phyloP scores from a whole-genome alignment of 2,888 invertebrate species.

The Vanessa cardui region DNA sequence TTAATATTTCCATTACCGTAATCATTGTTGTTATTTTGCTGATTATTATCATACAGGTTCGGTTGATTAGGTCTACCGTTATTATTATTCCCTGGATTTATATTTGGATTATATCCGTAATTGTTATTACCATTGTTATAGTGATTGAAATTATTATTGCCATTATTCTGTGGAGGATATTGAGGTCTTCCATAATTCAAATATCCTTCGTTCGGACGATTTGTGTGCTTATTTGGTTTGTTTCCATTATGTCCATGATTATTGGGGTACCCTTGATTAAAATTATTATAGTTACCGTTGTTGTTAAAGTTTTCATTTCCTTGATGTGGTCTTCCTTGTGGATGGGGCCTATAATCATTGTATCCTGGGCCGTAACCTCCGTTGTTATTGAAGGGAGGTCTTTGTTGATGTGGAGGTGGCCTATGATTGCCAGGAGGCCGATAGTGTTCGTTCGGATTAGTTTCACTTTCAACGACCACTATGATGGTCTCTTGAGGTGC shows the following conservation, averaged over 20 bases:
- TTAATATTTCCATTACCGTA: constrained; percentile 8
- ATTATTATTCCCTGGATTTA: constrained; percentile 11
- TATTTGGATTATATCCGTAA: constrained; percentile 4
- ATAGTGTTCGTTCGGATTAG: not conserved
- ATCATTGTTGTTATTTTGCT: constrained; percentile 19
- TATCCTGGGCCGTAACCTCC: constrained; percentile 16
- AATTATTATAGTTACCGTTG: constrained; percentile 27
- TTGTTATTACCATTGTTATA: constrained; percentile 25
- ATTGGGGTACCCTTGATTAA: constrained; percentile 17
- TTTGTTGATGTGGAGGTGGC: constrained; percentile 14
- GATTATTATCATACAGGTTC: constrained; percentile 16
- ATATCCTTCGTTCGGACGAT: constrained; percentile 30
- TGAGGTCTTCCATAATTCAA: constrained; percentile 25
- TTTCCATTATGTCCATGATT: constrained; percentile 40
- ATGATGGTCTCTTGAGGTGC: constrained; percentile 32
- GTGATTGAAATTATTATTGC: constrained; percentile 24
- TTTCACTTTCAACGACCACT: constrained; percentile 35
- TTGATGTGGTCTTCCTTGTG: constrained; percentile 7
- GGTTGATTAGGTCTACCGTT: constrained; percentile 9
- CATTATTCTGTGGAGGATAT: constrained; percentile 16
- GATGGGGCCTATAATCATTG: constrained; percentile 21
- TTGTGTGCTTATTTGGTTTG: constrained; percentile 39
- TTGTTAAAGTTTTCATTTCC: constrained; percentile 39
- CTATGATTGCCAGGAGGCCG: constrained; percentile 2
- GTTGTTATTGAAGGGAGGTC: constrained; percentile 20